These are phyloP conservation scores for Drosophila eohydei DNA, from an alignment of 2,888 invertebrate genomes.

Conservation along the genomic window DNA sequence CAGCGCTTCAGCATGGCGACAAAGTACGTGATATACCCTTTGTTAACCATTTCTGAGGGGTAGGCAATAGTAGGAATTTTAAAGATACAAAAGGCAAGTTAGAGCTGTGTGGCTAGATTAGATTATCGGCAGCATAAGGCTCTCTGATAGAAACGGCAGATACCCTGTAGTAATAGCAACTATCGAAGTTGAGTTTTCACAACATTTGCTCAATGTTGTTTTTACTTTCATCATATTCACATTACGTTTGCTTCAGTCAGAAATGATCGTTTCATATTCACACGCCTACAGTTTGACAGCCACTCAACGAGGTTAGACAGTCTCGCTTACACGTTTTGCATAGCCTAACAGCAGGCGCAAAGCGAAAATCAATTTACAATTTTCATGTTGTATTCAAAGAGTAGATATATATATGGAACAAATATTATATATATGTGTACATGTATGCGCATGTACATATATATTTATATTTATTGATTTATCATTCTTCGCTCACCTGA, in stretches of 20 bases:
- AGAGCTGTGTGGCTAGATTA: no score
- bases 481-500: slow-evolving; percentile 88
- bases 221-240: no score
- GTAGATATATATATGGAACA: neutral
- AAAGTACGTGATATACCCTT: no score
- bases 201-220: no score
- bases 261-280: neutral
- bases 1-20: no score
- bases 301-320: slow-evolving; percentile 5
- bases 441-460: neutral
- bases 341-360: slow-evolving; percentile 57
- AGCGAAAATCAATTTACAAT: neutral
- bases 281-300: slow-evolving; percentile 14
- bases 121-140: neutral
- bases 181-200: no score
- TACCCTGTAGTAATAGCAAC: neutral
- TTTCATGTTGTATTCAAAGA: neutral
- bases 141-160: neutral
- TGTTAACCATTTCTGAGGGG: no score
- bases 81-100: no score
- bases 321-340: slow-evolving; percentile 1
- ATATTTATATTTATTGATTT: neutral
- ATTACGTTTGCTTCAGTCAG: no score
- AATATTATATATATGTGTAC: neutral
- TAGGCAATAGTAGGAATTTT: no score